Base-by-base conservation (phyloP, 2,797 vertebrate species). In the Anguilla marmorata region DNA sequence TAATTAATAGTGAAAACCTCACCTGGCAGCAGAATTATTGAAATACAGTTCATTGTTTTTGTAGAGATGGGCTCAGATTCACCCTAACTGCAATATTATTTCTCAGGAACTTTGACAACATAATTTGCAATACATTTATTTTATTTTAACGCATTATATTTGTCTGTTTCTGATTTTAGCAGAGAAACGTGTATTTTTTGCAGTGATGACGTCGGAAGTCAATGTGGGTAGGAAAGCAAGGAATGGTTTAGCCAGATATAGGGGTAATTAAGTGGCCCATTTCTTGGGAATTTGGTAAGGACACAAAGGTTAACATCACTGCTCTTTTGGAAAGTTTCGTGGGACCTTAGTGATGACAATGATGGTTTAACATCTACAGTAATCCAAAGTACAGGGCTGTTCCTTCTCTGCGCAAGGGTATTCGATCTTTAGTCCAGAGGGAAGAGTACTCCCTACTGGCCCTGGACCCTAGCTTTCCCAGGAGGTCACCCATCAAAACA, bases 1-100 rank as follows among this genome's bases (percentile, higher is more conserved):
- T 85, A 63, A 86, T 48, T 45, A 63, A 86, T 66, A 63, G 12
- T 69, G 21, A 63, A 12, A n/a, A 86, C 33, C 33, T 58, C 54
- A 33, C 54, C 56, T 60, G 16, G 24, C 84, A 48, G 21, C 45
- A 24, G 6, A 50, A 82, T 45, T 82, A 82, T 11, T 50, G 79
- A 24, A 82, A 8, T 19, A n/a, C 45, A 45, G 24, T 45, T 45
- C 24, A 82, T n/a, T 48, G 45, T 82, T 82, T 45, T 79, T 21
- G 33, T 41, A 21, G 33, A 79, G 45, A 79, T 41, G 3, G 74
- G 33, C 74, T 79, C 37, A 41, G 37, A 45, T 45, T 41, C 33
- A 30, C 8, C 30, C 74, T 21, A 41, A 79, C 12, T 8, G 74
- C 74, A 79, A 41, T 41, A 37, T 4, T 5, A 33, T 79, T 79